Evolutionary conservation across 2,888 invertebrate genomes (phyloP), one percentile per base, ranked within the genome.

Genomic region (Himalopsyche tibetana): DNA sequence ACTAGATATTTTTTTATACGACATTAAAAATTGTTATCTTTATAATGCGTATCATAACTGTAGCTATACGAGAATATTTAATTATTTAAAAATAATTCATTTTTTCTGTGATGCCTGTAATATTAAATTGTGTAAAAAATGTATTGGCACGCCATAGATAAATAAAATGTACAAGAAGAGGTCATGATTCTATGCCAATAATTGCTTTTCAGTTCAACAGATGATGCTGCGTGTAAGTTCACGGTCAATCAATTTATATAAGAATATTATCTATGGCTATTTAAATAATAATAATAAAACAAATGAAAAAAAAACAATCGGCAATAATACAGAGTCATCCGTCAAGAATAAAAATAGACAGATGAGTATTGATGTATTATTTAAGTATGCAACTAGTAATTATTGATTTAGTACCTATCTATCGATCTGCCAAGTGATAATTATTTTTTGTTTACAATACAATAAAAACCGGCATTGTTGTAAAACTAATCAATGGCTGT

Each of bases 401-500:
- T 51, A 51, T 51, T 51, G 15, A 51, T 51, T 51, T 51, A 51
- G 51, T 51, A 5, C 15, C 51, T 51, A 51, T 51, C 51, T 2
- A 51, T 51, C 15, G 51, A 51, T 15, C 51, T 15, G 51, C 63
- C 28, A 8, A 19, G 6, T 19, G 63, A 28, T 63, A 19, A 63
- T 63, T 63, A 63, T 9, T 19, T 11, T 63, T 19, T 56, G 56
- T 63, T 63, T 63, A 19, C n/a, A 63, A 12, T 9, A 6, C 3
- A 9, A 63, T 19, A 63, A 63, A 63, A 63, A 63, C 28, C 28
- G 63, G 19, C 28, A 19, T 63, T 63, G 63, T 19, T 63, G 63
- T 63, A 28, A 63, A 63, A 63, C n/a, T 63, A 63, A 63, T 63
- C 63, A 63, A 63, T 63, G 63, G 63, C 8, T 63, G 19, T 63